phyloP scores from a whole-genome alignment of 2,113 vertebrate species.

The Gasterosteus nipponicus region DNA sequence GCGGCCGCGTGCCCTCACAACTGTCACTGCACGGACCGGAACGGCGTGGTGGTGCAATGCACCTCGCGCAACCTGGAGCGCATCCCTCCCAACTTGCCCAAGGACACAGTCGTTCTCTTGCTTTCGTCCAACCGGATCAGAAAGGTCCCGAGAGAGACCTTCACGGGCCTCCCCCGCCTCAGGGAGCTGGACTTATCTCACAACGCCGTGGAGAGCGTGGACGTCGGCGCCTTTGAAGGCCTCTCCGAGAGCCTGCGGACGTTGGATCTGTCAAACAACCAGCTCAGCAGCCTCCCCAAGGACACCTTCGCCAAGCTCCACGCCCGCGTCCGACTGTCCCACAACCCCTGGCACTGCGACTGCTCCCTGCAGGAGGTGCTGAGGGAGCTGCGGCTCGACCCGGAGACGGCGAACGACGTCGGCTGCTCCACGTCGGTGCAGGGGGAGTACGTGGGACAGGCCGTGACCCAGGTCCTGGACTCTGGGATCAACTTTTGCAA shows the following conservation, averaged over 20 bases:
- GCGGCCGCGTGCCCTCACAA: conserved; percentile 79
- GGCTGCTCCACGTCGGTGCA: conserved; percentile 85
- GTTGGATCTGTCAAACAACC: conserved; percentile 89
- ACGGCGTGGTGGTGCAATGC: conserved; percentile 84
- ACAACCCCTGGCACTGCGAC: conserved; percentile 92
- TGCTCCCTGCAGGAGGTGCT: conserved; percentile 89
- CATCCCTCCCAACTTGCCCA: conserved; percentile 85
- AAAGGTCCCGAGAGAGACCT: conserved; percentile 84
- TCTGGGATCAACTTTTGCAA: conserved; percentile 88
- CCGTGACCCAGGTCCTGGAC: conserved; percentile 87
- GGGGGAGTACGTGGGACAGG: conserved; percentile 84
- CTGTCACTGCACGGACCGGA: conserved; percentile 85
- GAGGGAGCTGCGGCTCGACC: conserved; percentile 85
- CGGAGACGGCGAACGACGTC: conserved; percentile 84
- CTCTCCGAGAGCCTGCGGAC: conserved; percentile 80
- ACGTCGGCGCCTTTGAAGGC: conserved; percentile 84
- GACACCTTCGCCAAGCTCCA: conserved; percentile 84
- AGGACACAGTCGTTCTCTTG: conserved; percentile 83
- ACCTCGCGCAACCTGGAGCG: conserved; percentile 82
- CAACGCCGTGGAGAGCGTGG: conserved; percentile 86
- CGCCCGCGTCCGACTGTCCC: conserved; percentile 84
- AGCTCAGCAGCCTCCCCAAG: conserved; percentile 85
- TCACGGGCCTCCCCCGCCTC: conserved; percentile 84
- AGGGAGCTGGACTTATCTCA: conserved; percentile 87
- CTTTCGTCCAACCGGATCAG: conserved; percentile 88